These are phyloP conservation scores for Thryonomys swinderianus DNA, from an alignment of 2,113 vertebrate genomes.

Conservation along the genomic window DNA sequence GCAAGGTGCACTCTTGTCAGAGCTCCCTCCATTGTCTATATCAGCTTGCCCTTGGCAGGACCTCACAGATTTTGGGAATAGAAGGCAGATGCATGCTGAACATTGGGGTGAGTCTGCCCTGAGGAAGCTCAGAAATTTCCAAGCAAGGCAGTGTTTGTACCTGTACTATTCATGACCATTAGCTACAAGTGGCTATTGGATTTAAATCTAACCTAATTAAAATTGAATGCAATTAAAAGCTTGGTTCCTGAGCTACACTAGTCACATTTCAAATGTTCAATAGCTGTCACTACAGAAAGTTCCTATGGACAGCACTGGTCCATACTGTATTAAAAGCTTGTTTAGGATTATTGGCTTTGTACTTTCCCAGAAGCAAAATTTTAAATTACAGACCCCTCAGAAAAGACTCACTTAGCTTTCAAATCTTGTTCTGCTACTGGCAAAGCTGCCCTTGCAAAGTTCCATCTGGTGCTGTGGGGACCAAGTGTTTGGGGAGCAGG, in stretches of 20 bases:
- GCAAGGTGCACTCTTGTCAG: not conserved
- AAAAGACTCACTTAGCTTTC: not conserved
- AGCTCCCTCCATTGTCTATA: not conserved
- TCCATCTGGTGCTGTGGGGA: not conserved
- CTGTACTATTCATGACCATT: not conserved
- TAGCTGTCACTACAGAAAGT: not conserved
- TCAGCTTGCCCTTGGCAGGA: not conserved
- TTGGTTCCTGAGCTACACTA: not conserved
- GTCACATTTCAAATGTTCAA: not conserved
- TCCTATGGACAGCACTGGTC: not conserved
- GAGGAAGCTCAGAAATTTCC: not conserved
- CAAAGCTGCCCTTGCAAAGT: not conserved
- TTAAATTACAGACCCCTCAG: not conserved
- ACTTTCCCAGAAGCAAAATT: slow-evolving; percentile 10
- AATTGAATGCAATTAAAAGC: slow-evolving; percentile 19
- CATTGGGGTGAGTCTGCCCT: not conserved
- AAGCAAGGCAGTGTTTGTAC: not conserved
- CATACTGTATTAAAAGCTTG: not conserved
- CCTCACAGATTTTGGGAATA: not conserved
- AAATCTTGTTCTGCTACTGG: not conserved
- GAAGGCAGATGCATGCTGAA: not conserved
- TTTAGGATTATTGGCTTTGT: not conserved
- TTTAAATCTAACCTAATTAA: slow-evolving; percentile 47
- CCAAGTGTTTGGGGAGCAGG: not conserved
- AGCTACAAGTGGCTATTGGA: not conserved